Evolutionary conservation across 2,113 vertebrate genomes (phyloP).

Genomic region (Hemiprocne comata): DNA sequence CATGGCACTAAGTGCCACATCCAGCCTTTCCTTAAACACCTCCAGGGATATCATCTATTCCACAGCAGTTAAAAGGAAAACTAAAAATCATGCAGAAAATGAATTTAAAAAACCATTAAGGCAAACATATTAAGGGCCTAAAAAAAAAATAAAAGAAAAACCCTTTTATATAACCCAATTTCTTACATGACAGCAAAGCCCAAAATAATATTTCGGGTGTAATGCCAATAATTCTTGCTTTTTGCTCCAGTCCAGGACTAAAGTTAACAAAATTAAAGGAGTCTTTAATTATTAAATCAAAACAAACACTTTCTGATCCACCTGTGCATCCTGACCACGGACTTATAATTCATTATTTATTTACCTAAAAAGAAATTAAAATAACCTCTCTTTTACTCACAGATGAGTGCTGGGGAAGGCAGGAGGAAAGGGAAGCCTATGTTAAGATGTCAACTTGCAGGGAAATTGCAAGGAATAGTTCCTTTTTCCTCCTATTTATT

Average conservation of each 20-base stretch:
- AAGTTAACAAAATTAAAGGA: not conserved
- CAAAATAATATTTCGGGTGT: not conserved
- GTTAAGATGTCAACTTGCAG: not conserved
- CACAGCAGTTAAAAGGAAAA: too few species aligned
- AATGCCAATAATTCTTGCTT: not conserved
- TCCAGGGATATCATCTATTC: too few species aligned
- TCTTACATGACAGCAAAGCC: not conserved
- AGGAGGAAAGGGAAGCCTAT: not conserved
- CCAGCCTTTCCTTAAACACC: too few species aligned
- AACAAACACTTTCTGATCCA: not conserved
- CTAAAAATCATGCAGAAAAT: too few species aligned
- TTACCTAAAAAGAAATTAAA: not conserved
- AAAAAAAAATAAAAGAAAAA: too few species aligned
- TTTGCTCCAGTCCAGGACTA: not conserved
- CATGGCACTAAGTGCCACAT: too few species aligned
- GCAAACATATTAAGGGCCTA: not conserved
- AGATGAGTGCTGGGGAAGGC: not conserved
- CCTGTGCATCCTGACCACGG: fast-evolving
- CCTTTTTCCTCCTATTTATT: not conserved
- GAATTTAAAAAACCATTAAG: not conserved
- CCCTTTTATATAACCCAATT: not conserved
- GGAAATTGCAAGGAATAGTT: not conserved
- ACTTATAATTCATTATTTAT: not conserved
- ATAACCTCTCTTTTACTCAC: not conserved
- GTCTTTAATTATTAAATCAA: not conserved